These are phyloP conservation scores for Platorchestia sp. DNA, from an alignment of 1,140 invertebrate species.

Conservation along the genomic window DNA sequence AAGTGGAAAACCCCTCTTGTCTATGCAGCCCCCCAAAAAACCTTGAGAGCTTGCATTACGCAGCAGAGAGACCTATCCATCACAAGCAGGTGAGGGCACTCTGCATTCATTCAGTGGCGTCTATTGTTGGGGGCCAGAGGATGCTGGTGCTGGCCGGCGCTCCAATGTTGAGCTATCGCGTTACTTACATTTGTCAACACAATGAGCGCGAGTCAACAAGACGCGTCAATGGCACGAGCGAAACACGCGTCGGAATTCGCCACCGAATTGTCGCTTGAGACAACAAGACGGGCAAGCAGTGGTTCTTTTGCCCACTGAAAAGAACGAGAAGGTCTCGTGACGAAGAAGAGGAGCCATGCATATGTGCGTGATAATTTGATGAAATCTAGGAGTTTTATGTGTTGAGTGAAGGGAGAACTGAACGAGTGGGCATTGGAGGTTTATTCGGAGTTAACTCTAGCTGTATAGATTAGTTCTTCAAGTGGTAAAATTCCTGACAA, in stretches of 20 bases:
- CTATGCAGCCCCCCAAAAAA: neutral
- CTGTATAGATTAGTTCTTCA: no score
- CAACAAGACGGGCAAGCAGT: neutral
- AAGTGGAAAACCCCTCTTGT: neutral
- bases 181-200: slow-evolving; percentile 1
- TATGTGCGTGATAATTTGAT: neutral
- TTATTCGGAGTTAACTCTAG: neutral
- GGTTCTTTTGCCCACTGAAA: neutral
- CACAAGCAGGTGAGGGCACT: neutral
- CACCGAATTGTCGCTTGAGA: neutral
- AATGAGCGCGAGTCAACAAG: neutral
- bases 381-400: neutral
- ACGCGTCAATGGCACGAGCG: neutral
- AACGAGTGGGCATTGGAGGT: neutral
- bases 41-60: neutral
- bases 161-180: neutral
- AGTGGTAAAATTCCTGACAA: no score
- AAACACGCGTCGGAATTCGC: slow-evolving; percentile 5
- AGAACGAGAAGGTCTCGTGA: neutral
- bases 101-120: neutral
- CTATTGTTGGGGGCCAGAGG: neutral
- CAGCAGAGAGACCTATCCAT: neutral
- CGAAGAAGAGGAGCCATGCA: neutral
- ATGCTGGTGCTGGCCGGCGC: neutral
- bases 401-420: neutral